These are phyloP conservation scores for Toxotes jaculatrix DNA, from an alignment of 2,113 vertebrate species.

Conservation along the genomic window DNA sequence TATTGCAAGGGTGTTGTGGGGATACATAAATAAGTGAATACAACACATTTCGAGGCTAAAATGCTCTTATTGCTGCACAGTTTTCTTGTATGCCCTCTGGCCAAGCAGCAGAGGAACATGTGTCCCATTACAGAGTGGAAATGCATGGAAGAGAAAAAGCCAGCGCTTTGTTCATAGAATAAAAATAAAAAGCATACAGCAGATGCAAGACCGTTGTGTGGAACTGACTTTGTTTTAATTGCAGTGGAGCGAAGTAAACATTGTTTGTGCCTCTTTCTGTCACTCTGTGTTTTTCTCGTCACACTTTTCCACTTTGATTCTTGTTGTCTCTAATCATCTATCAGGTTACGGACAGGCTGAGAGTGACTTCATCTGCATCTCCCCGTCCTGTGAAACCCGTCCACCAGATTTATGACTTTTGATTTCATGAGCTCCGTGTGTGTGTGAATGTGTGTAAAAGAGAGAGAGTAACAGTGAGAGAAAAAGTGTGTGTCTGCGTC, in stretches of 20 bases:
- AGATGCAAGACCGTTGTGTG: not conserved
- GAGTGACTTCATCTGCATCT: slow-evolving; percentile 61
- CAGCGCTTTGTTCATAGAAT: slow-evolving; percentile 9
- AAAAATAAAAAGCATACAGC: slow-evolving; percentile 25
- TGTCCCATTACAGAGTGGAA: slow-evolving; percentile 60
- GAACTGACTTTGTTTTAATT: slow-evolving; percentile 10
- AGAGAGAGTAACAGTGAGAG: slow-evolving; percentile 38
- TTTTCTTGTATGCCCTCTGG: slow-evolving; percentile 73
- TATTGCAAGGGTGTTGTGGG: slow-evolving; percentile 77
- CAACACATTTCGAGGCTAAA: slow-evolving; percentile 72
- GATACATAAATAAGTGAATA: slow-evolving; percentile 75
- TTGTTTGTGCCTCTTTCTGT: not conserved
- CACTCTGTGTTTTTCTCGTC: not conserved
- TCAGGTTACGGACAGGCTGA: slow-evolving; percentile 44
- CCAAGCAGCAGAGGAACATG: slow-evolving; percentile 66
- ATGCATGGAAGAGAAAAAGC: slow-evolving; percentile 8
- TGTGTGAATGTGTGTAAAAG: not conserved
- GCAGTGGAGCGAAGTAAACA: not conserved
- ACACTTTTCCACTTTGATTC: slow-evolving; percentile 9
- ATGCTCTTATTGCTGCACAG: slow-evolving; percentile 77
- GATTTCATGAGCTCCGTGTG: slow-evolving; percentile 25
- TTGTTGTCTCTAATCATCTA: slow-evolving; percentile 15
- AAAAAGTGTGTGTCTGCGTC: slow-evolving; percentile 29
- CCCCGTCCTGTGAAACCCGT: slow-evolving; percentile 19
- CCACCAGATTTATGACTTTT: slow-evolving; percentile 53